Evolutionary conservation across 2,888 invertebrate genomes (phyloP).

Genomic region (Ceraclea dissimilis): DNA sequence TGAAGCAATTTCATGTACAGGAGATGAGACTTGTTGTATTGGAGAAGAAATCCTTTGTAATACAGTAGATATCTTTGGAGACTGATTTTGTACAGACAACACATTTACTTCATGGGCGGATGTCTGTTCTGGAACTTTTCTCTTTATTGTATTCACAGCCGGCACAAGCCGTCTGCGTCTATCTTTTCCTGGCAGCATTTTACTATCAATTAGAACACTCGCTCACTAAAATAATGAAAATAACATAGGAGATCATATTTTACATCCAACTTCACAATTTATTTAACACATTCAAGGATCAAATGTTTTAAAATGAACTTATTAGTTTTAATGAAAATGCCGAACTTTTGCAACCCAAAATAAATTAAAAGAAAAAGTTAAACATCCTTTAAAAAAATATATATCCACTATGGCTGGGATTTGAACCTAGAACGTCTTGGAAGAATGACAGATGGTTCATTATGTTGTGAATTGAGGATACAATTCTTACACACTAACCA

Average conservation of each 20-base stretch:
- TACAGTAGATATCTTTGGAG: not conserved
- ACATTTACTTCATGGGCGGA: not conserved
- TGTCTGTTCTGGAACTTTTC: not conserved
- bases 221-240: not conserved
- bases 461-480: too few species aligned
- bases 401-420: not conserved
- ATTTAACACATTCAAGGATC: too few species aligned
- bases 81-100: not conserved
- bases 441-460: not conserved
- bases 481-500: too few species aligned
- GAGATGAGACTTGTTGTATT: too few species aligned
- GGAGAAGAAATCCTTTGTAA: not conserved
- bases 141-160: constrained; percentile 8
- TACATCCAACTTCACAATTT: not conserved
- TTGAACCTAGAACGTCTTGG: not conserved
- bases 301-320: too few species aligned
- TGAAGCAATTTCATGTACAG: too few species aligned
- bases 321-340: not conserved
- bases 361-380: not conserved
- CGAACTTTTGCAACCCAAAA: not conserved
- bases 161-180: constrained; percentile 50
- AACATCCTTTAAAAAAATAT: too few species aligned
- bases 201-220: not conserved
- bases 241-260: not conserved
- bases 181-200: constrained; percentile 50